phyloP scores from a whole-genome alignment of 2,113 vertebrate species.

The Callopanchax toddi region DNA sequence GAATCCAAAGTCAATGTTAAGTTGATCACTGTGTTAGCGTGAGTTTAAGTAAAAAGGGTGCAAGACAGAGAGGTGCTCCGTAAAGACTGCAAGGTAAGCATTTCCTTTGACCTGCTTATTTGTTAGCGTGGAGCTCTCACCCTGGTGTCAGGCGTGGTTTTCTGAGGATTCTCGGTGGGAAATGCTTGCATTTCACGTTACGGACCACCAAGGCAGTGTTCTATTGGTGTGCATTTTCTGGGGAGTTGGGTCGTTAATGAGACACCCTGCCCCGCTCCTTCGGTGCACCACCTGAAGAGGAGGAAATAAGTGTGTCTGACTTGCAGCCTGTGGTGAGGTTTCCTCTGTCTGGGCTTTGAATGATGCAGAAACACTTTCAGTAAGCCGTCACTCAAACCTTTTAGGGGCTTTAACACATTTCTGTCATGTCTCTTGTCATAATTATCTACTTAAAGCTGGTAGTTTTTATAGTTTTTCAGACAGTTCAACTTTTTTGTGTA shows the following conservation, averaged over 20 bases:
- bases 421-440: no score
- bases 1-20: constrained; percentile 44
- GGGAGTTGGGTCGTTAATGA: constrained; percentile 40
- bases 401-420: neutral
- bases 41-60: constrained; percentile 21
- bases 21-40: constrained; percentile 8
- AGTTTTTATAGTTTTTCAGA: neutral
- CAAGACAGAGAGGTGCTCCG: constrained; percentile 5
- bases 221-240: constrained; percentile 34
- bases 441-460: no score
- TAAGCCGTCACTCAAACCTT: constrained; percentile 46
- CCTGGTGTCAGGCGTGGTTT: constrained; percentile 3
- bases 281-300: constrained; percentile 30
- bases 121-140: constrained; percentile 27
- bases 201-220: constrained; percentile 44
- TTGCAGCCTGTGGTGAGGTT: constrained; percentile 32
- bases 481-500: no score
- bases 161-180: constrained; percentile 20
- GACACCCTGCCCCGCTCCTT: constrained; percentile 17
- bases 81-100: constrained; percentile 37
- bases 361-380: constrained; percentile 25
- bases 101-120: constrained; percentile 17
- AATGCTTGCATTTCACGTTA: constrained; percentile 19
- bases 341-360: constrained; percentile 38
- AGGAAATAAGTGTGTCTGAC: constrained; percentile 25